Percentiles rank a stretch among this genome's conserved stretches.
These are phyloP conservation scores for Agrochola litura DNA, from an alignment of 2,888 invertebrate species.

Conservation along the genomic window DNA sequence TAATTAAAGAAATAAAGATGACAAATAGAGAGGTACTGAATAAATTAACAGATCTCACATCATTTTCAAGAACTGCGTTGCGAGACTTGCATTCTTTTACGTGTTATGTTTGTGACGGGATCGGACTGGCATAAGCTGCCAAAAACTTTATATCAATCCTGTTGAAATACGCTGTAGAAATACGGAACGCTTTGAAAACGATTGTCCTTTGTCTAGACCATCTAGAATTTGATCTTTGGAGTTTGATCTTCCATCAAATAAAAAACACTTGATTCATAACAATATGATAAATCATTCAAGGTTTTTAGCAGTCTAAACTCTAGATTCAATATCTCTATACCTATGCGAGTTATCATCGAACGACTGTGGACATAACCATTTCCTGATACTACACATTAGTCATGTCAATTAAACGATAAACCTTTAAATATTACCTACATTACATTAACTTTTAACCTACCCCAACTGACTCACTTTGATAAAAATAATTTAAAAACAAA, in stretches of 20 bases:
- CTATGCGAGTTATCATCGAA: slow-evolving; percentile 1
- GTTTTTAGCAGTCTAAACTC: not conserved
- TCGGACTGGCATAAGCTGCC: no score
- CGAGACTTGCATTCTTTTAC: no score
- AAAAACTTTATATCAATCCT: not conserved
- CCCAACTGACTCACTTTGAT: slow-evolving; percentile 46
- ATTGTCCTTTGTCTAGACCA: not conserved
- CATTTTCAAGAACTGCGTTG: no score
- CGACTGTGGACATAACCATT: not conserved
- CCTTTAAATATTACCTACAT: not conserved
- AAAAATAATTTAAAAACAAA: slow-evolving; percentile 38
- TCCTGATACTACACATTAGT: slow-evolving; percentile 1
- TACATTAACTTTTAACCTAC: slow-evolving; percentile 37
- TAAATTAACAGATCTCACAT: no score
- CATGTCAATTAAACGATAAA: slow-evolving; percentile 25
- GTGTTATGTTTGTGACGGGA: no score
- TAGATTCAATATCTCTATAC: not conserved
- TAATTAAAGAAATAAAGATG: no score
- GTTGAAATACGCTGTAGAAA: not conserved
- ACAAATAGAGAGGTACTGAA: no score
- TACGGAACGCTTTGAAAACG: not conserved
- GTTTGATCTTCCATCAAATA: not conserved
- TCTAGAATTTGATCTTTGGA: not conserved
- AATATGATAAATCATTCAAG: slow-evolving; percentile 15
- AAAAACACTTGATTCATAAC: not conserved